A percentile compares a stretch with the other conserved stretches of the same genome.
These are phyloP conservation scores for Sicus ferrugineus DNA, from an alignment of 2,888 invertebrate genomes.

Conservation along the genomic window DNA sequence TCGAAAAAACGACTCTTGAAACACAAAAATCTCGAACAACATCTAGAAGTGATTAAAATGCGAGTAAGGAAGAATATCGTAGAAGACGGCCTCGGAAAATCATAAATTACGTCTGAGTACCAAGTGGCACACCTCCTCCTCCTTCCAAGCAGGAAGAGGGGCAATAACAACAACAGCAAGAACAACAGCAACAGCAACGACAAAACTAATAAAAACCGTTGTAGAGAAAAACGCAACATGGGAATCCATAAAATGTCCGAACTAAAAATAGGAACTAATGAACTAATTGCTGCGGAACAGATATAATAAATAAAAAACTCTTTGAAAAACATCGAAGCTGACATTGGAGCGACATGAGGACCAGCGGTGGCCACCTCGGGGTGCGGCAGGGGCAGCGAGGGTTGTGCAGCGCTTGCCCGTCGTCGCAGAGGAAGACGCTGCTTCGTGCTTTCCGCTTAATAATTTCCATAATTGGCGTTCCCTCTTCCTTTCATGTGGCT, in stretches of 20 bases:
- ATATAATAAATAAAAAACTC: conserved; percentile 14
- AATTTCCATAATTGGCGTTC: conserved; percentile 7
- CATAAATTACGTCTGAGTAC: conserved; percentile 24
- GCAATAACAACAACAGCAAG: neutral
- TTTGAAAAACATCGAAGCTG: conserved; percentile 5
- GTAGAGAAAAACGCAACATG: neutral
- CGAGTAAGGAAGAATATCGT: conserved; percentile 20
- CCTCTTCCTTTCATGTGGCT: neutral
- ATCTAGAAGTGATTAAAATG: neutral
- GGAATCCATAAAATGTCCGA: neutral
- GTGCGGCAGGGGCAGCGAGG: neutral
- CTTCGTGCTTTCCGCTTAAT: neutral
- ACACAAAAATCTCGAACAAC: neutral
- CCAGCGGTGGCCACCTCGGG: neutral
- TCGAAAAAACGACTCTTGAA: neutral
- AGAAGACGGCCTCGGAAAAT: conserved; percentile 1
- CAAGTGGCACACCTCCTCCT: conserved; percentile 20
- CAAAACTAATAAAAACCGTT: conserved; percentile 6
- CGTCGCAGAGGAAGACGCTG: conserved; percentile 7
- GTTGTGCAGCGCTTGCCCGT: neutral
- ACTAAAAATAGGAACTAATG: conserved; percentile 29
- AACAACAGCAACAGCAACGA: neutral
- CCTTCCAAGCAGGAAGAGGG: neutral
- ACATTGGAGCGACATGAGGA: conserved; percentile 3
- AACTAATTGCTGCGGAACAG: conserved; percentile 21